Percentiles rank a stretch among this genome's conserved stretches.
Conservation (phyloP, 2,888 invertebrate genomes). For the Lottia scabra region DNA sequence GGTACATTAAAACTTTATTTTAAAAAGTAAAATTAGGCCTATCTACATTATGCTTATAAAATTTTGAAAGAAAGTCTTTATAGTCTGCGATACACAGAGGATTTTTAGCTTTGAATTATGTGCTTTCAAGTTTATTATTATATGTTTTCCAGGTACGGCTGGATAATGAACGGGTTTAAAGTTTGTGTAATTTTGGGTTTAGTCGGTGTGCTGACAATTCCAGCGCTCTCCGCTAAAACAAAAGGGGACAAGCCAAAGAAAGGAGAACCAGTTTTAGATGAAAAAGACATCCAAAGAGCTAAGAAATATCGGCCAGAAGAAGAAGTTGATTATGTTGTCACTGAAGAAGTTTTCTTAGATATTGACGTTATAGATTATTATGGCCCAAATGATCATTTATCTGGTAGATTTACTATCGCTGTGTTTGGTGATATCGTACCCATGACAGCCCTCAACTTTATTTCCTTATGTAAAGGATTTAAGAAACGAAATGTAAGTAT, state of each 20-base stretch:
- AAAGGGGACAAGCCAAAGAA: not conserved
- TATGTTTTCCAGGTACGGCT: not conserved
- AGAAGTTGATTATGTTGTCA: slow-evolving; percentile 33
- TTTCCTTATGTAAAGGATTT: slow-evolving; percentile 42
- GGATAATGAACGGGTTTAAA: not conserved
- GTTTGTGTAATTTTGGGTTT: not conserved
- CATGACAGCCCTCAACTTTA: slow-evolving; percentile 43
- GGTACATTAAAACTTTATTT: no score
- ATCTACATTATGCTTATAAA: no score
- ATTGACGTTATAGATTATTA: slow-evolving; percentile 44
- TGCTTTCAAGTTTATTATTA: not conserved
- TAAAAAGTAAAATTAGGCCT: no score
- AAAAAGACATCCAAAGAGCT: not conserved
- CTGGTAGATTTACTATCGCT: slow-evolving; percentile 37
- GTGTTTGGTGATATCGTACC: slow-evolving; percentile 43
- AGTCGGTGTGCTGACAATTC: not conserved
- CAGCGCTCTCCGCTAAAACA: not conserved
- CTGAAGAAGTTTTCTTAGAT: slow-evolving; percentile 62
- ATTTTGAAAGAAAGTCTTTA: no score
- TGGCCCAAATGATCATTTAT: slow-evolving; percentile 27
- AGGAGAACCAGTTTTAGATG: not conserved
- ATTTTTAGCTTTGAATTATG: not conserved
- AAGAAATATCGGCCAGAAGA: not conserved
- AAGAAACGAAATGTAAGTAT: slow-evolving; percentile 31
- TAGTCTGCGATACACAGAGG: no score